phyloP scores from a whole-genome alignment of 2,888 invertebrate species.

The Scaptodrosophila latifasciaeformis region DNA sequence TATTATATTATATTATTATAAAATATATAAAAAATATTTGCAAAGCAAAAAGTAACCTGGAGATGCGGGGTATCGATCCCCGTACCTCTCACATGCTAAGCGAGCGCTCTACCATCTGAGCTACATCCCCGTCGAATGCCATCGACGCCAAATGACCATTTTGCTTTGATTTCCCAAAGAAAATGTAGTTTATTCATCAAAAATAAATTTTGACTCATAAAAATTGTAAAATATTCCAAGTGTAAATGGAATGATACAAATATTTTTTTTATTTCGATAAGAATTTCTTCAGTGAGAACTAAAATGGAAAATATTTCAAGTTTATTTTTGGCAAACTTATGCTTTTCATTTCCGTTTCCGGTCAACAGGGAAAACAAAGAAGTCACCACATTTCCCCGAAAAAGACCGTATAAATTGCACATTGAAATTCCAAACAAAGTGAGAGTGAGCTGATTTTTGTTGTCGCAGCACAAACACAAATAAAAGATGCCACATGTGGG shows the following conservation, averaged over 20 bases:
- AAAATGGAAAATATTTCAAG: too few relatives aligned
- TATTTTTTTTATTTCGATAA: too few relatives aligned
- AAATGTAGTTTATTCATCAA: too few relatives aligned
- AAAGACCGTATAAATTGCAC: conserved; percentile 20
- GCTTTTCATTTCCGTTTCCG: conserved; percentile 69
- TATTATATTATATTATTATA: neutral
- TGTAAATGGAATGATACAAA: too few relatives aligned
- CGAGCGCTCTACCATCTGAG: conserved; percentile 76
- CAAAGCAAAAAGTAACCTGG: conserved; percentile 75
- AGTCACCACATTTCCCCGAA: too few relatives aligned
- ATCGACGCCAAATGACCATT: conserved; percentile 68
- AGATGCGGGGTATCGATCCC: conserved; percentile 67
- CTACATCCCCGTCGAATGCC: conserved; percentile 75
- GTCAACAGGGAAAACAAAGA: conserved; percentile 57
- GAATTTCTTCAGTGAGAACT: conserved; percentile 25
- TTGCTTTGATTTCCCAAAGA: too few relatives aligned
- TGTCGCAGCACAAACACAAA: conserved; percentile 59
- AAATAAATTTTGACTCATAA: too few relatives aligned
- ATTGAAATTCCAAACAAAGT: too few relatives aligned
- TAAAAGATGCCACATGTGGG: conserved; percentile 47
- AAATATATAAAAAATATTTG: neutral
- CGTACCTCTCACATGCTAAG: conserved; percentile 76
- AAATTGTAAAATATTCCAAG: too few relatives aligned
- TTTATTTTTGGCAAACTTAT: conserved; percentile 63
- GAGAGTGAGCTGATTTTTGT: conserved; percentile 37